Conservation (phyloP, 2,888 invertebrate species). For the Rugalucina vietnamica region DNA sequence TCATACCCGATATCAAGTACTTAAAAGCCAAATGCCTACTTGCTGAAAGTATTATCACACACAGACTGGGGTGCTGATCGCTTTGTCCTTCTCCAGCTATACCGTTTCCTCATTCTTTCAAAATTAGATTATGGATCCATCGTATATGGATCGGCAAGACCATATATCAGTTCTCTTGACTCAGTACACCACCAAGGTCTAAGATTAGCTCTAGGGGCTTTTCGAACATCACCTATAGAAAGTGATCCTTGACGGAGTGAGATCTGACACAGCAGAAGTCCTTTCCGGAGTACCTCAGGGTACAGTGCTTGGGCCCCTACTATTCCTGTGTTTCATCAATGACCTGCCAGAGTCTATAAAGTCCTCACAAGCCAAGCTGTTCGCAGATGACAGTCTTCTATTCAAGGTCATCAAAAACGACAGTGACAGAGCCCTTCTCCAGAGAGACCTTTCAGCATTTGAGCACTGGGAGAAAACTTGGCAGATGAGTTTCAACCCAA, state of each 20-base stretch:
- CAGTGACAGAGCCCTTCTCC: not conserved
- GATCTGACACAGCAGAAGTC: not conserved
- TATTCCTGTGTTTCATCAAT: not conserved
- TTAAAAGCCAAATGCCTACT: too few species aligned
- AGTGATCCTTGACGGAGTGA: not conserved
- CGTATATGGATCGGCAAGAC: too few species aligned
- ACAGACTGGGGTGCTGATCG: too few species aligned
- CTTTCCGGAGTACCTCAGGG: not conserved
- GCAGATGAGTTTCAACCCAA: slow-evolving; percentile 7
- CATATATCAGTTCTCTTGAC: too few species aligned
- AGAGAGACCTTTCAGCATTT: not conserved
- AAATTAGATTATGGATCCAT: too few species aligned
- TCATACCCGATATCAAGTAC: too few species aligned
- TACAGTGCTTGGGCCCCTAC: not conserved
- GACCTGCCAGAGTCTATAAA: not conserved
- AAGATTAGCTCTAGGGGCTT: too few species aligned
- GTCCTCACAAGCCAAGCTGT: not conserved
- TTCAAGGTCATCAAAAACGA: not conserved
- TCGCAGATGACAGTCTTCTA: not conserved
- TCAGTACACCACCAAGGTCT: too few species aligned
- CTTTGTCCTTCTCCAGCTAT: too few species aligned
- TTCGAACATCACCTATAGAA: too few species aligned
- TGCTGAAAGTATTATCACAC: too few species aligned
- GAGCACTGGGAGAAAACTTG: slow-evolving; percentile 3
- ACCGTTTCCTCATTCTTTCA: too few species aligned